Base-by-base conservation (phyloP, 2,888 invertebrate species). In the Ptilodon capucinus region DNA sequence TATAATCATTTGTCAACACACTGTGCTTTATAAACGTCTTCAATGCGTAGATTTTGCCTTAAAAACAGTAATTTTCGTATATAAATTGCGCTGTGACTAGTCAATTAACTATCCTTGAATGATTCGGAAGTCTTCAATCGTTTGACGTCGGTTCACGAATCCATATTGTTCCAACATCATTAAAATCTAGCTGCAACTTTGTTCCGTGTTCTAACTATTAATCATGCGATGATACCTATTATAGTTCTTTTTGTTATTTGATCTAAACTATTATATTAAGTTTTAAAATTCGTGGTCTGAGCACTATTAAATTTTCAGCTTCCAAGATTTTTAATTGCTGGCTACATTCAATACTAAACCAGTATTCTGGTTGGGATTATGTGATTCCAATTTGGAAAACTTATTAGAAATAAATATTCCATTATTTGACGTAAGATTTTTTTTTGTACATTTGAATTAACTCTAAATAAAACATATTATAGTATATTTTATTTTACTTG, bases 91-190 rank as follows among this genome's bases (percentile, higher is more conserved):
- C 28, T 4, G n/a, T n/a, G n/a, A n/a, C 7, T 4, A 28, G 28
- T 8, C 11, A 28, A 28, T 25, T 2, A 9, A 21, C 13, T 21
- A 28, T 51, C 88, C 88, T 89, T 87, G 87, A 80, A 76, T 64
- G 74, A 76, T 81, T 88, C 90, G 88, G 89, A 89, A 88, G 86
- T 84, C 75, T 79, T 82, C 78, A 77, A 64, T 60, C 53, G 50
- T 49, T 64, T 75, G 80, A 81, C 86, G 82, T 83, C 80, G 80
- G 65, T 61, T 55, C 57, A 60, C 58, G 60, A 58, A 68, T 71
- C 71, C 68, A 72, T 79, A 84, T 84, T 85, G 81, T 80, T 78
- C 72, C 70, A 69, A 69, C 76, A 81, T 83, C 84, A 77, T 83
- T 83, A 77, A 74, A 76, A 38, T 71, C 86, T 86, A 86, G 87